Base-by-base conservation (phyloP, 2,888 invertebrate species). In the Strigamia transsilvanica region DNA sequence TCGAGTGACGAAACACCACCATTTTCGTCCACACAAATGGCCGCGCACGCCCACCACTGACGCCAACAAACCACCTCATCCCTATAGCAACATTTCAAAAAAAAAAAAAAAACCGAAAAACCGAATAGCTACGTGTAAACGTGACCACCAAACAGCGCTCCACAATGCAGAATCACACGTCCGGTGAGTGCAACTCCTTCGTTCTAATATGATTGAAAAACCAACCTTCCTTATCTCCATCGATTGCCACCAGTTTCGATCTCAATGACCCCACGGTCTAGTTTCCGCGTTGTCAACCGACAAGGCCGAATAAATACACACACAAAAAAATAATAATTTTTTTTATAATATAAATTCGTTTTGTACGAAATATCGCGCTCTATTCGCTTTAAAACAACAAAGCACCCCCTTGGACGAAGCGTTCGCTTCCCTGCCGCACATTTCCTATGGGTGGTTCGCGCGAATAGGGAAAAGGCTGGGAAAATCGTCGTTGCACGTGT, bases 181-280 rank as follows among this genome's bases (percentile, higher is more conserved):
- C n/a, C 18, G 51, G 51, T 51, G 51, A 51, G 51, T 51, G n/a
- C n/a, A 15, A 12, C 18, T 6, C 18, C n/a, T 51, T 51, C 51
- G 18, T 51, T 51, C n/a, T 15, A 6, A 13, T n/a, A 51, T 15
- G n/a, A 51, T 6, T n/a, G 46, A 15, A 46, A 46, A 15, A 10
- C 46, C 46, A 46, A 46, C 46, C 46, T 46, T 10, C 51, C 18
- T 51, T 51, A 51, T 51, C 51, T 15, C 18, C 51, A 51, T 51
- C 51, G 51, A n/a, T 51, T 51, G 51, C 51, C 51, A 51, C 51
- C 51, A 51, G 51, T 51, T 51, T 51, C 51, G 51, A 51, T 51
- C 51, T n/a, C 51, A 51, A 51, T 51, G 51, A 51, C 51, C 51
- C 51, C 51, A n/a, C 4, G n/a, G 3, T 18, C 15, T n/a, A n/a